Evolutionary conservation across 2,113 vertebrate genomes (phyloP).

Genomic region (Pleuronectes platessa): DNA sequence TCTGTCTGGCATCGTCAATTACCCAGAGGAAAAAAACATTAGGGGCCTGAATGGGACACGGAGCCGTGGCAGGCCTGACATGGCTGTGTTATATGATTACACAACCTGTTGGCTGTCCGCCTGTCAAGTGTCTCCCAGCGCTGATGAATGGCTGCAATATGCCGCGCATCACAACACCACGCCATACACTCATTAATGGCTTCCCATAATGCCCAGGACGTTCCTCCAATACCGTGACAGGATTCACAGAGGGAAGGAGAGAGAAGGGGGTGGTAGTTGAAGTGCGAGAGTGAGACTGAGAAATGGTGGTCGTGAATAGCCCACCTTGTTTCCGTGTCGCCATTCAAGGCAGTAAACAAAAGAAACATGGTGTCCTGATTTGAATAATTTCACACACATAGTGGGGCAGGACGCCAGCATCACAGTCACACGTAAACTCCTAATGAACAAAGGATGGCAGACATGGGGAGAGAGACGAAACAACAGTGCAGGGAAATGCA

Average conservation of each 20-base stretch:
- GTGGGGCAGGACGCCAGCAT: conserved; percentile 53
- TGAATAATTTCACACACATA: conserved; percentile 78
- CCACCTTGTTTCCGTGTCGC: conserved; percentile 66
- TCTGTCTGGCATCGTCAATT: conserved; percentile 74
- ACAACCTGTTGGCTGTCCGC: conserved; percentile 82
- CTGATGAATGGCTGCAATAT: conserved; percentile 86
- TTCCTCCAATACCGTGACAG: conserved; percentile 61
- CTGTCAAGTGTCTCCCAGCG: conserved; percentile 79
- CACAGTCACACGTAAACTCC: conserved; percentile 55
- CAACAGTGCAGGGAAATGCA: conserved; percentile 17
- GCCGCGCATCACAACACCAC: conserved; percentile 79
- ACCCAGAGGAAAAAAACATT: conserved; percentile 76
- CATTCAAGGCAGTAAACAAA: conserved; percentile 73
- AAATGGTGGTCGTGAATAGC: conserved; percentile 71
- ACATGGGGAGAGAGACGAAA: conserved; percentile 7
- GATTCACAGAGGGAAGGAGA: conserved; percentile 31
- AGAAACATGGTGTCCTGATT: conserved; percentile 73
- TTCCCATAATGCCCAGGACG: conserved; percentile 71
- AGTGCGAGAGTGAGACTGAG: conserved; percentile 55
- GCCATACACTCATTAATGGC: conserved; percentile 82
- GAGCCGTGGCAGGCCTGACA: conserved; percentile 76
- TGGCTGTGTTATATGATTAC: conserved; percentile 83
- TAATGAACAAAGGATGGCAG: conserved; percentile 38
- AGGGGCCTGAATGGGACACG: conserved; percentile 77
- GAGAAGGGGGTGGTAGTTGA: conserved; percentile 5